Percentiles rank a stretch among this genome's conserved stretches.
Conservation (phyloP, 2,888 invertebrate species). For the Agapostemon virescens region DNA sequence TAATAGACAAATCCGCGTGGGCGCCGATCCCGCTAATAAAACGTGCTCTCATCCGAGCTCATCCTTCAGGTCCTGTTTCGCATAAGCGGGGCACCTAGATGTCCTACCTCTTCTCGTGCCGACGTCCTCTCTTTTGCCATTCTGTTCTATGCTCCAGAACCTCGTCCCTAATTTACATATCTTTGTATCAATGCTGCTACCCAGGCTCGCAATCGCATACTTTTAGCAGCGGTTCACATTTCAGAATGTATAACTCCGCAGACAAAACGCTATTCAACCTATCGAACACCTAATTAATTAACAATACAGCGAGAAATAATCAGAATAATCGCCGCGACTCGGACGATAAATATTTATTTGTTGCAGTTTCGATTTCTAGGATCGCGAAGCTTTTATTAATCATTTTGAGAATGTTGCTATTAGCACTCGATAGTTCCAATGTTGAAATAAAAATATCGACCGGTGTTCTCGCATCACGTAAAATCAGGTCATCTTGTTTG, state of each 20-base stretch:
- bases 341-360: neutral
- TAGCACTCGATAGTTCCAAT: too few species aligned
- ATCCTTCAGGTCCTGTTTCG: slow-evolving; percentile 60
- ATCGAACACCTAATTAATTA: neutral
- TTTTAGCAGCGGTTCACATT: slow-evolving; percentile 69
- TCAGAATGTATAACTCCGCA: slow-evolving; percentile 45
- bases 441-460: too few species aligned
- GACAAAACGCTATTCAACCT: slow-evolving; percentile 31
- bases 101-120: slow-evolving; percentile 39
- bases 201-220: slow-evolving; percentile 63
- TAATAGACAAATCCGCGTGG: slow-evolving; percentile 71
- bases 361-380: neutral
- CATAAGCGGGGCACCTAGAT: slow-evolving; percentile 58
- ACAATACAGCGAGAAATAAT: neutral
- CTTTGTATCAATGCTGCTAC: slow-evolving; percentile 71
- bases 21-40: slow-evolving; percentile 66
- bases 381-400: too few species aligned
- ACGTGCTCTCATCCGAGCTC: slow-evolving; percentile 63
- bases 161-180: slow-evolving; percentile 71
- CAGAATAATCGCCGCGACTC: neutral
- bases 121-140: slow-evolving; percentile 36
- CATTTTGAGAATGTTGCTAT: neutral
- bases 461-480: too few species aligned
- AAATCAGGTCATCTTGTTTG: too few species aligned
- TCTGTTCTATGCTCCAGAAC: slow-evolving; percentile 57